Evolutionary conservation across 2,113 vertebrate species (phyloP).

Genomic region (Indicator maculatus): DNA sequence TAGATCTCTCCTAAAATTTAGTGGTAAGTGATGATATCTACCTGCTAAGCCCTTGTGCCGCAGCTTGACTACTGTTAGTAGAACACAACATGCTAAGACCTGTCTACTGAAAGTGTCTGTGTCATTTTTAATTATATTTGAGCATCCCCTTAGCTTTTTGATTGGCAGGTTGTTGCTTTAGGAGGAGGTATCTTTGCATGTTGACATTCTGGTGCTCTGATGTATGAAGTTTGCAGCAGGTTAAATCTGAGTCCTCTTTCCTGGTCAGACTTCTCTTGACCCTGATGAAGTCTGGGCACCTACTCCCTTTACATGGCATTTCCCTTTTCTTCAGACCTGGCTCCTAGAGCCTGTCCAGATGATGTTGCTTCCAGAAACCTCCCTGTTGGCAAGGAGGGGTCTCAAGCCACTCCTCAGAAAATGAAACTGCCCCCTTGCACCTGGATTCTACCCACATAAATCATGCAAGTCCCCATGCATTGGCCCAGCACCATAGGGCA

Average conservation of each 20-base stretch:
- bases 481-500: accelerated
- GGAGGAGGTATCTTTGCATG: background rate
- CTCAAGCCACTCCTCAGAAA: background rate
- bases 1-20: background rate
- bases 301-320: background rate
- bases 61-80: background rate
- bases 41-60: accelerated
- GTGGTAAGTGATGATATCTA: background rate
- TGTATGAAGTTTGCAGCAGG: background rate
- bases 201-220: background rate
- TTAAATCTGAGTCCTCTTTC: background rate
- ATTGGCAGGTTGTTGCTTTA: background rate
- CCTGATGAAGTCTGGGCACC: background rate
- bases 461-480: accelerated
- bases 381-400: background rate
- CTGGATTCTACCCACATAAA: background rate
- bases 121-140: background rate
- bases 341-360: background rate
- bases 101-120: background rate
- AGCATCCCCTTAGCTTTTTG: background rate
- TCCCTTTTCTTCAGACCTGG: background rate
- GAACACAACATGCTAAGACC: background rate
- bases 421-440: accelerated
- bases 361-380: background rate
- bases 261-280: background rate